Conservation (phyloP, 2,888 invertebrate species). For the Aproaerema taeniolella region DNA sequence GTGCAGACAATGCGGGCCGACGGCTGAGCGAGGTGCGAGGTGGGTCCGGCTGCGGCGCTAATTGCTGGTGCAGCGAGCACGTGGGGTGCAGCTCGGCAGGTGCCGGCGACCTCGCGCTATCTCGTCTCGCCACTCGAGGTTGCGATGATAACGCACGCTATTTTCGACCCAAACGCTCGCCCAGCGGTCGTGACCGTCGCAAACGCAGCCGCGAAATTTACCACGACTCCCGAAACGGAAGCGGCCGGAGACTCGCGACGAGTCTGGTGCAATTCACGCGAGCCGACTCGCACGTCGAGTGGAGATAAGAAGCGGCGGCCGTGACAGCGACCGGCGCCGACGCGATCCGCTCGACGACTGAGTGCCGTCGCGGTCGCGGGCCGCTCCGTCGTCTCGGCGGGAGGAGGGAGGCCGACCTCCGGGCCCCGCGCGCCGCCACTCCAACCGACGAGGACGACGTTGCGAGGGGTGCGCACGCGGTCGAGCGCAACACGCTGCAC, state of each 20-base stretch:
- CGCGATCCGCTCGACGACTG: slow-evolving; percentile 72
- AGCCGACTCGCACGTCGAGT: slow-evolving; percentile 31
- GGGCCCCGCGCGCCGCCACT: slow-evolving; percentile 45
- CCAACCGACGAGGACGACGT: slow-evolving; percentile 54
- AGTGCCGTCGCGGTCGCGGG: slow-evolving; percentile 37
- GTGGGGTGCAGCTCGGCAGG: slow-evolving; percentile 59
- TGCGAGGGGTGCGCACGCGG: slow-evolving; percentile 64
- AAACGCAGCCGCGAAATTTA: slow-evolving; percentile 53
- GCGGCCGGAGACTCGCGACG: slow-evolving; percentile 31
- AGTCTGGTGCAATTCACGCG: slow-evolving; percentile 32
- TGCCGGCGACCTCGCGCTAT: slow-evolving; percentile 73
- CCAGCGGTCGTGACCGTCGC: slow-evolving; percentile 58
- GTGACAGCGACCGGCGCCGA: slow-evolving; percentile 54
- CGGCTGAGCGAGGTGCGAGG: slow-evolving; percentile 22
- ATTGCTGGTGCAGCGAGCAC: slow-evolving; percentile 43
- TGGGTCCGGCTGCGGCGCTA: slow-evolving; percentile 23
- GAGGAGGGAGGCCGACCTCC: slow-evolving; percentile 67
- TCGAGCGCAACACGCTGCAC: slow-evolving; percentile 68
- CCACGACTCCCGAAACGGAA: slow-evolving; percentile 52
- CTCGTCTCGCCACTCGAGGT: slow-evolving; percentile 70
- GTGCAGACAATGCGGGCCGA: slow-evolving; percentile 18
- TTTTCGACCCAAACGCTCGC: slow-evolving; percentile 56
- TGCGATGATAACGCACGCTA: slow-evolving; percentile 72
- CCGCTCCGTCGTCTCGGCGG: slow-evolving; percentile 39
- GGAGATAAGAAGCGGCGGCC: slow-evolving; percentile 23